A percentile compares a stretch with the other conserved stretches of the same genome.
These are phyloP conservation scores for Drosophila kambysellisi DNA, from an alignment of 2,888 invertebrate genomes.

Conservation along the genomic window DNA sequence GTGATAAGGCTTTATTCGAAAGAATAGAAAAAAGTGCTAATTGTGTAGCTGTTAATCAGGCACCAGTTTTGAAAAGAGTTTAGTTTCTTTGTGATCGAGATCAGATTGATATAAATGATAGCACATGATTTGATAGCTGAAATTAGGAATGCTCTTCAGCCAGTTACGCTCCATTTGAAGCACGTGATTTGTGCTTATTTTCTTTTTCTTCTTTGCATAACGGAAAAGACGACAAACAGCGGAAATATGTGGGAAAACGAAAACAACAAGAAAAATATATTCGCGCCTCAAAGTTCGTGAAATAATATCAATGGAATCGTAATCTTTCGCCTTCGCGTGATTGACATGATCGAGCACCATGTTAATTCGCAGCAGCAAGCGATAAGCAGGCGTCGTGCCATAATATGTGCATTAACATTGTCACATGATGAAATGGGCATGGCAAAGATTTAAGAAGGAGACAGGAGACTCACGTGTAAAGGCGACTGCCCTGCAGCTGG, in stretches of 20 bases:
- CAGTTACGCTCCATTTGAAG: neutral
- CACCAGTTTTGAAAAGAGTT: slow-evolving; percentile 3
- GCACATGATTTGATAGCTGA: slow-evolving; percentile 1
- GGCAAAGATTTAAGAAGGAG: neutral
- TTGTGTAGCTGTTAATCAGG: slow-evolving; percentile 1
- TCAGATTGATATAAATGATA: neutral
- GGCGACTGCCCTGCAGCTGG: slow-evolving; percentile 76
- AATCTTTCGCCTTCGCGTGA: slow-evolving; percentile 55
- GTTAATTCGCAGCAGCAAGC: slow-evolving; percentile 37
- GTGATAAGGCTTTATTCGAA: slow-evolving; percentile 3
- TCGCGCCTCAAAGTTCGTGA: slow-evolving; percentile 18
- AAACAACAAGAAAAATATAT: slow-evolving; percentile 3
- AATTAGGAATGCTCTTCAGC: neutral
- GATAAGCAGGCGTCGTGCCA: slow-evolving; percentile 21
- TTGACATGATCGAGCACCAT: slow-evolving; percentile 62
- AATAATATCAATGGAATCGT: slow-evolving; percentile 17
- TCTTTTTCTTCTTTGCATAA: slow-evolving; percentile 37
- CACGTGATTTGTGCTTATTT: neutral
- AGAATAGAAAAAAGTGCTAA: slow-evolving; percentile 11
- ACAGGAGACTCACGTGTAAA: slow-evolving; percentile 83
- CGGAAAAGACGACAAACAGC: slow-evolving; percentile 10
- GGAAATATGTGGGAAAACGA: slow-evolving; percentile 17
- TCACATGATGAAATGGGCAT: slow-evolving; percentile 36
- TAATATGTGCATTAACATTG: neutral
- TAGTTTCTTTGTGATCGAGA: neutral